phyloP scores from a whole-genome alignment of 2,797 vertebrate species.

The Pteropus rufus region DNA sequence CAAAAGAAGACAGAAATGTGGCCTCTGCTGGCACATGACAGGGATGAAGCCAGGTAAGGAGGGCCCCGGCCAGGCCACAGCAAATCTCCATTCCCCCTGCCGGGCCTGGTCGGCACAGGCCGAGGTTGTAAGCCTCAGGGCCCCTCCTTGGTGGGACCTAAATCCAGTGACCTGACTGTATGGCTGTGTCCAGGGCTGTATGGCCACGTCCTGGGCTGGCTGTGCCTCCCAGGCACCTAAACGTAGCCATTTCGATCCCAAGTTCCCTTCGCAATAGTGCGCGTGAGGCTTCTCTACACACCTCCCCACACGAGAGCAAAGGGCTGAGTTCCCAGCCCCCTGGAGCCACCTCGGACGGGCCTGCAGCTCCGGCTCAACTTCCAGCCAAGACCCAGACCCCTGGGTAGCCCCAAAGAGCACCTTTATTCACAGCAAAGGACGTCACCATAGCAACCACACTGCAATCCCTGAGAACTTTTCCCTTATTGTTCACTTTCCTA shows the following conservation, averaged over 20 bases:
- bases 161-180: not conserved
- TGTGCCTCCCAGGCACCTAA: not conserved
- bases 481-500: constrained; percentile 78
- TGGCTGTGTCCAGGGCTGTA: too few species aligned
- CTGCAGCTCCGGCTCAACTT: not conserved
- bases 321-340: rapidly evolving
- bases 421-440: constrained; percentile 91
- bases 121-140: not conserved
- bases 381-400: constrained; percentile 40
- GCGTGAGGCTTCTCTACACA: not conserved
- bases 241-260: not conserved
- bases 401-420: constrained; percentile 85
- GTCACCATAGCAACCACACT: constrained; percentile 86
- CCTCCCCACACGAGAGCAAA: rapidly evolving
- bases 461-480: constrained; percentile 92
- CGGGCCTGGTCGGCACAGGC: not conserved
- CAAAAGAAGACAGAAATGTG: not conserved
- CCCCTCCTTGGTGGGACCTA: too few species aligned
- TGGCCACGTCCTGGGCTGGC: not conserved
- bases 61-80: not conserved
- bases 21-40: not conserved
- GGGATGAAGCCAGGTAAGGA: not conserved
- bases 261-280: not conserved
- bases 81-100: rapidly evolving
- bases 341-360: too few species aligned